Percentiles rank a stretch among this genome's conserved stretches.
Evolutionary conservation across 2,797 vertebrate genomes (phyloP).

Genomic region (Artibeus lituratus): DNA sequence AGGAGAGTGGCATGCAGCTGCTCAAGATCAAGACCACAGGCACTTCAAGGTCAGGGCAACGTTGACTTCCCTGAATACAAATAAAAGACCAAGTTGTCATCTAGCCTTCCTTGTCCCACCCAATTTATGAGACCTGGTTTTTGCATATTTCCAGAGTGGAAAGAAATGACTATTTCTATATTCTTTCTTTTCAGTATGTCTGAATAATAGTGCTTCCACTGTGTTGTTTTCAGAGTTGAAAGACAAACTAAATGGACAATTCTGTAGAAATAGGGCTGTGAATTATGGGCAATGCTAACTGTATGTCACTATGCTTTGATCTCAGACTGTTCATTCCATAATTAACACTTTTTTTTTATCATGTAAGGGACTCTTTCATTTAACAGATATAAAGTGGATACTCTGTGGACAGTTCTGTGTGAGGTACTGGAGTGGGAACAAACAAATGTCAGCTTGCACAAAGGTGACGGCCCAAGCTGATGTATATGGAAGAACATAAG

Average conservation of each 20-base stretch:
- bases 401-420: neutral
- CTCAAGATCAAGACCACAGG: accelerated
- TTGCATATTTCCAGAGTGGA: neutral
- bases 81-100: neutral
- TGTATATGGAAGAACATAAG: neutral
- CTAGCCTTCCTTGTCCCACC: neutral
- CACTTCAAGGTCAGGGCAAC: neutral
- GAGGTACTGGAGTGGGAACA: neutral
- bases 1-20: neutral
- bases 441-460: neutral
- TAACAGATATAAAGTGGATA: neutral
- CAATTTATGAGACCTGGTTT: neutral
- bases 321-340: neutral
- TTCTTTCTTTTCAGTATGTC: neutral
- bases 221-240: neutral
- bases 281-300: neutral
- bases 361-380: neutral
- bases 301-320: accelerated
- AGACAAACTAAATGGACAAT: neutral
- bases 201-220: neutral
- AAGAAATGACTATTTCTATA: neutral
- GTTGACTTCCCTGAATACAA: neutral
- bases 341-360: neutral
- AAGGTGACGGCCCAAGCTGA: neutral
- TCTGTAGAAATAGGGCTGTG: neutral